Conservation (phyloP, 2,797 vertebrate species). For the Poeciliopsis gracilis region DNA sequence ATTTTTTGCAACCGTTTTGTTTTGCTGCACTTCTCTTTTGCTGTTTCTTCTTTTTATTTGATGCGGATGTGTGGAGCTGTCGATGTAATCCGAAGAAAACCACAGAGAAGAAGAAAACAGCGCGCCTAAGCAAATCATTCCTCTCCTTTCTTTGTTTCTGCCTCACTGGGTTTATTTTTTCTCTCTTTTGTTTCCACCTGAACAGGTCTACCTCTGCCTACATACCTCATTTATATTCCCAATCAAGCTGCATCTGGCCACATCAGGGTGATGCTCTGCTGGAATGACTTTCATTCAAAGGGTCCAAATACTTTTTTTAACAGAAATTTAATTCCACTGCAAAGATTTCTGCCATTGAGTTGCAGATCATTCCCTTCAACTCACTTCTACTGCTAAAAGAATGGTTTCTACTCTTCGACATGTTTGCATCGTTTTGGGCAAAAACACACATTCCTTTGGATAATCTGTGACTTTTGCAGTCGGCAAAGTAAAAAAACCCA, state of each 20-base stretch:
- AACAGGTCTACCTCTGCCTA: slow-evolving; percentile 50
- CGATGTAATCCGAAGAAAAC: neutral
- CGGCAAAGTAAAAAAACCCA: slow-evolving; percentile 25
- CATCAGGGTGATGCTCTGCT: neutral
- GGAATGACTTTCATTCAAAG: slow-evolving; percentile 4
- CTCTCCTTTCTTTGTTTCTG: neutral
- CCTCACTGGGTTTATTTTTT: neutral
- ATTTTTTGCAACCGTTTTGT: slow-evolving; percentile 28
- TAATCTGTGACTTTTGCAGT: slow-evolving; percentile 35
- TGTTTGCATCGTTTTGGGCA: neutral
- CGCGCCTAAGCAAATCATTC: neutral
- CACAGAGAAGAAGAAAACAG: neutral
- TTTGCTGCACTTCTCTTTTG: neutral
- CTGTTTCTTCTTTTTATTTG: neutral
- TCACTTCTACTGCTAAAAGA: neutral
- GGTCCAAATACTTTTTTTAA: slow-evolving; percentile 5
- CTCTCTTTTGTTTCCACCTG: neutral
- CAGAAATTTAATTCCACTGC: slow-evolving; percentile 1
- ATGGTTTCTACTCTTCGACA: neutral
- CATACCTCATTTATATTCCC: slow-evolving; percentile 16
- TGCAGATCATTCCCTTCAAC: neutral
- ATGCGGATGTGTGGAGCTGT: neutral
- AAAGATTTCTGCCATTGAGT: neutral
- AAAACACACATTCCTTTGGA: neutral
- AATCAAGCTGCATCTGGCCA: slow-evolving; percentile 3